Conservation (phyloP, 2,797 vertebrate genomes). For the Pelochelys cantorii region DNA sequence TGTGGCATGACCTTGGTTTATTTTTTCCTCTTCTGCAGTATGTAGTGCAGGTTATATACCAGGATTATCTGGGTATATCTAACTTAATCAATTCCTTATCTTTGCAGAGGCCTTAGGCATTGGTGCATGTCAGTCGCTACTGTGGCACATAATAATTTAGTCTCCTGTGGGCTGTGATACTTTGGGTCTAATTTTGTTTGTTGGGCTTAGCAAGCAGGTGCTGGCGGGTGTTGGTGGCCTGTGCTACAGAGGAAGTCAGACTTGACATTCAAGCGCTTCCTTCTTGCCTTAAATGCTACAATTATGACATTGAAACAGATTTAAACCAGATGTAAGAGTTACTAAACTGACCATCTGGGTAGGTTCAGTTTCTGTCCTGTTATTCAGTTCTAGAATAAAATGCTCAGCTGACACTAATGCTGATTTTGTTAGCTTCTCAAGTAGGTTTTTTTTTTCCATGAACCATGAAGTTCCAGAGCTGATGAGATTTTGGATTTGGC, state of each 20-base stretch:
- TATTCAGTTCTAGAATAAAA: not conserved
- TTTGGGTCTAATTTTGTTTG: not conserved
- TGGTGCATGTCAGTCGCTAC: not conserved
- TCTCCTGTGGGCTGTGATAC: not conserved
- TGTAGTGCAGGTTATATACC: not conserved
- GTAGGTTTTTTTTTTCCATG: not conserved
- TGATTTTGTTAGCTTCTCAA: not conserved
- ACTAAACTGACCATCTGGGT: not conserved
- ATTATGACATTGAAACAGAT: not conserved
- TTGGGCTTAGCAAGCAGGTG: not conserved
- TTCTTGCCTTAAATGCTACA: not conserved
- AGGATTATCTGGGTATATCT: not conserved
- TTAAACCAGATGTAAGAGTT: not conserved
- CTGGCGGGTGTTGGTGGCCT: not conserved
- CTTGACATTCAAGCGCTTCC: not conserved
- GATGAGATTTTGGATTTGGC: not conserved
- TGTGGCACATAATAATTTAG: not conserved
- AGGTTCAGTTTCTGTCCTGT: not conserved
- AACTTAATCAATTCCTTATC: not conserved
- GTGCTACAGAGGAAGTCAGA: not conserved
- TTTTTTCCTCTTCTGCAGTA: not conserved
- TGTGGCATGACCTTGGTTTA: not conserved
- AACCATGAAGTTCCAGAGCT: not conserved
- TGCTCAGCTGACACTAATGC: not conserved
- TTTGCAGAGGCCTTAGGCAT: not conserved